phyloP scores from a whole-genome alignment of 2,888 invertebrate species.

The Dysmachus trigonus region DNA sequence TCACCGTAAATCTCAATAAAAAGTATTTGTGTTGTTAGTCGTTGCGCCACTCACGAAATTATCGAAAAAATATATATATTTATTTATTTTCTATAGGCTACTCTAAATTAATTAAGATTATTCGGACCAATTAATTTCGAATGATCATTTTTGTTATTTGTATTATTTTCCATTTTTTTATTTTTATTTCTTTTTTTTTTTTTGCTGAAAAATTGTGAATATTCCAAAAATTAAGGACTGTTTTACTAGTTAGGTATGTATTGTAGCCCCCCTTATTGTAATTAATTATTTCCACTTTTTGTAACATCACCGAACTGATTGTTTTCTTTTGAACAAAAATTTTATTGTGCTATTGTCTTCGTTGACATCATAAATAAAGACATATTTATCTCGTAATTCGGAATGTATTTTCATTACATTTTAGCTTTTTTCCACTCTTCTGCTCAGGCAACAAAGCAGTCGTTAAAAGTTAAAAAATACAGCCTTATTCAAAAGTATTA shows the following conservation, averaged over 20 bases:
- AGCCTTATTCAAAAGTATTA: too few relatives aligned
- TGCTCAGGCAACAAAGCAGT: too few relatives aligned
- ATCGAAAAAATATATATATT: neutral
- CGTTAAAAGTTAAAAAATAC: too few relatives aligned
- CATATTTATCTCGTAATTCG: neutral
- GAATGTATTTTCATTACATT: neutral
- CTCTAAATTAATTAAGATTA: neutral
- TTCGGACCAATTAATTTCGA: neutral
- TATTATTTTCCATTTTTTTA: too few relatives aligned
- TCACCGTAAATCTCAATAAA: neutral
- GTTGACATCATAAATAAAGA: constrained; percentile 16
- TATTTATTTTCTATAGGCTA: neutral
- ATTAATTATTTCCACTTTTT: constrained; percentile 22
- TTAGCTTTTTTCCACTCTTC: neutral
- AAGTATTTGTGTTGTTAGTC: neutral
- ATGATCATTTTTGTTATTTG: neutral
- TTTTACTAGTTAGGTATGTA: constrained; percentile 5
- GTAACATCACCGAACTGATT: constrained; percentile 23
- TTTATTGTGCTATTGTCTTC: constrained; percentile 9
- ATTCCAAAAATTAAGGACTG: neutral
- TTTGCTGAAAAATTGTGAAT: neutral
- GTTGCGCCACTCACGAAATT: neutral
- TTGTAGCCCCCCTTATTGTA: neutral
- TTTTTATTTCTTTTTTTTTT: neutral
- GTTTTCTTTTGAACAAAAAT: constrained; percentile 26